Percentiles rank a stretch among this genome's conserved stretches.
These are phyloP conservation scores for Pseudochirops cupreus DNA, from an alignment of 2,797 vertebrate species.

Conservation along the genomic window DNA sequence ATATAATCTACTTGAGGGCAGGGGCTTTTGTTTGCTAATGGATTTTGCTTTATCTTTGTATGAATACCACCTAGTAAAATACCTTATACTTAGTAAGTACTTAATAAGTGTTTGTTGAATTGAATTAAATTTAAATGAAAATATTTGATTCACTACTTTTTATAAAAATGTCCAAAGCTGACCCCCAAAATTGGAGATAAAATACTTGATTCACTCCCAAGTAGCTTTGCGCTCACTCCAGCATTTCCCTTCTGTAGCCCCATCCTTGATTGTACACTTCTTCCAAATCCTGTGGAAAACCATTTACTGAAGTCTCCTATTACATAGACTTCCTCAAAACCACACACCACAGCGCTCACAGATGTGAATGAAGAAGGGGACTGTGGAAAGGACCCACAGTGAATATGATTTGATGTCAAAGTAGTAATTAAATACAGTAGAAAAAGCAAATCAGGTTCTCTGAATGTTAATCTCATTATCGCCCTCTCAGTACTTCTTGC, in stretches of 20 bases:
- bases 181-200: background rate
- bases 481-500: constrained; percentile 84
- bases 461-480: constrained; percentile 89
- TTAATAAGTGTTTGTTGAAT: background rate
- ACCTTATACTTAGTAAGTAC: background rate
- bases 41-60: background rate
- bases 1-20: background rate
- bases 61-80: background rate
- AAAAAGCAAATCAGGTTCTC: constrained; percentile 85
- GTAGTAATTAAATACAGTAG: constrained; percentile 86
- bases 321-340: constrained; percentile 13
- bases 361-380: constrained; percentile 66
- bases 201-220: background rate
- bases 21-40: background rate
- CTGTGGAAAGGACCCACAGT: constrained; percentile 77
- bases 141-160: background rate
- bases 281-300: background rate
- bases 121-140: background rate
- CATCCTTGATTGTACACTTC: accelerated
- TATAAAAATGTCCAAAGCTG: background rate
- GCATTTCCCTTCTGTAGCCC: background rate
- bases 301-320: background rate
- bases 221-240: background rate
- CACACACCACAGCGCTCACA: constrained; percentile 57
- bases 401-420: constrained; percentile 83